Base-by-base conservation (phyloP, 2,888 invertebrate genomes). In the Altica lythri region DNA sequence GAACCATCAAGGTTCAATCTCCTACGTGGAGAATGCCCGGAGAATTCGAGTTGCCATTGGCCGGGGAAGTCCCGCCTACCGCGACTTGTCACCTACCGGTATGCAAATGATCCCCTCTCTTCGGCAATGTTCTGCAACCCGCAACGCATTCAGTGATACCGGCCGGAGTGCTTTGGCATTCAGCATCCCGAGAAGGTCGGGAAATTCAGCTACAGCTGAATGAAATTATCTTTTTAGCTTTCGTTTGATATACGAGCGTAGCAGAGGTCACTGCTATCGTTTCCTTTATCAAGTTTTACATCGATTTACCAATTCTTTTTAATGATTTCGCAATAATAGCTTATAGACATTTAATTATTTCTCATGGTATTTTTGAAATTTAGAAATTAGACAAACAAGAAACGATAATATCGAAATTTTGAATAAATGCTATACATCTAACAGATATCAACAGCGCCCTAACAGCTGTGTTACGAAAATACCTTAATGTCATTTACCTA, bases 81-180 rank as follows among this genome's bases (percentile, higher is more conserved):
- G 72, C 75, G 73, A 76, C 74, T 76, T 77, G 76, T 77, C 77
- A 77, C 76, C 77, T 77, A 76, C 77, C 75, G 76, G 77, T 77
- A 77, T 77, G 77, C 77, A 77, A 77, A 77, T 77, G 74, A 69
- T 71, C 63, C 65, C 63, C 64, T 60, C 59, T 55, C 55, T 51
- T 51, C 53, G 37, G 47, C 52, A 53, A 51, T 53, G 47, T 46
- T 56, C 61, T 50, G 62, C 65, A 65, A 63, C 64, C 61, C 64
- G 65, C 65, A 57, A 64, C 54, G 55, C 60, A 55, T 38, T 12
- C 17, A 29, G 44, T 37, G 27, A 43, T 44, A 35, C 53, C 53
- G 53, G 43, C 56, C n/a, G 25, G 42, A 43, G 12, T 51, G 53
- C 50, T 59, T 55, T 50, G 59, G 61, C 61, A 59, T 59, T 59